Conservation (phyloP, 2,113 vertebrate species). For the Zapus hudsonius region DNA sequence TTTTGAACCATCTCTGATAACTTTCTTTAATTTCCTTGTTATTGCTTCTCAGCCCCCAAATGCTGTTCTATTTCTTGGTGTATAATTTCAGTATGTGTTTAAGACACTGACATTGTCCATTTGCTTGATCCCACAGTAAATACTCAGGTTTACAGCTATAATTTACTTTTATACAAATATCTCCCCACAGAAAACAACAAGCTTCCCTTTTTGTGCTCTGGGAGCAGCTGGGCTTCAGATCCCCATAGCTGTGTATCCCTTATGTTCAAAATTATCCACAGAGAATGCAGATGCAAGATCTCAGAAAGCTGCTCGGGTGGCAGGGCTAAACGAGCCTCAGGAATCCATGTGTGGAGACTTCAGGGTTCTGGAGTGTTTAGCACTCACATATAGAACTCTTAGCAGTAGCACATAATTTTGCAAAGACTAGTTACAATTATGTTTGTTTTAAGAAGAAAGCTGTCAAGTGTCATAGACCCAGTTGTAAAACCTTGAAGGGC, state of each 20-base stretch:
- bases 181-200: not conserved
- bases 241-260: not conserved
- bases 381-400: not conserved
- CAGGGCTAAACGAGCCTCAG: slow-evolving; percentile 6
- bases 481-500: not conserved
- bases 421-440: not conserved
- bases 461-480: not conserved
- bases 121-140: not conserved
- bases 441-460: not conserved
- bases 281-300: not conserved
- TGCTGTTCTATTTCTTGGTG: not conserved
- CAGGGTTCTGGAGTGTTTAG: not conserved
- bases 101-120: not conserved
- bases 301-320: not conserved
- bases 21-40: not conserved
- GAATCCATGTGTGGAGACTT: not conserved
- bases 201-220: not conserved
- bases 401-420: not conserved
- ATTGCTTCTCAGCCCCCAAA: not conserved
- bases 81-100: not conserved
- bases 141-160: not conserved
- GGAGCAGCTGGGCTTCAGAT: not conserved
- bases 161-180: not conserved
- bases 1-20: not conserved
- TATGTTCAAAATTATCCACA: not conserved